Conservation (phyloP, 2,888 invertebrate genomes). For the Matsumyia berberina region DNA sequence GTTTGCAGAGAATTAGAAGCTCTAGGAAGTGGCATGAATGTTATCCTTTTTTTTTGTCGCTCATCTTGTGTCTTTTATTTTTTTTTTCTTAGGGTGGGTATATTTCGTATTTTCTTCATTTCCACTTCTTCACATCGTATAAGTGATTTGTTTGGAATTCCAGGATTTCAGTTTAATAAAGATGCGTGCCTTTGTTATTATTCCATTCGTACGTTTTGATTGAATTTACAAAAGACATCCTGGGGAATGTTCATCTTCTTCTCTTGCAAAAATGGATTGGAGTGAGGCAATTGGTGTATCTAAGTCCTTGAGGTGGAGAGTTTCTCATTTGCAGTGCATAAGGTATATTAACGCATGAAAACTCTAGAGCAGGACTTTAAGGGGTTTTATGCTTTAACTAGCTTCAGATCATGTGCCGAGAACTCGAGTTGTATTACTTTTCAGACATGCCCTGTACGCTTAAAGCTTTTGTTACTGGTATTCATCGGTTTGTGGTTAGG, state of each 20-base stretch:
- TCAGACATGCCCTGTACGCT: no score
- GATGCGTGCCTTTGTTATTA: slow-evolving; percentile 61
- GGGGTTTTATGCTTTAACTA: no score
- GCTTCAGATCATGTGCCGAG: no score
- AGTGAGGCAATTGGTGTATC: background rate
- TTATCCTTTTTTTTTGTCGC: slow-evolving; percentile 7
- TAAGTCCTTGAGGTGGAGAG: no score
- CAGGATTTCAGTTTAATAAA: slow-evolving; percentile 64
- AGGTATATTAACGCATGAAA: no score
- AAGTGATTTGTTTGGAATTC: slow-evolving; percentile 69
- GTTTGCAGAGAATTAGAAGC: slow-evolving; percentile 33
- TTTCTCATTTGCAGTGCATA: no score
- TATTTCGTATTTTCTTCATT: slow-evolving; percentile 44
- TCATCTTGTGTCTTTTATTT: no score
- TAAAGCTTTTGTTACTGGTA: no score
- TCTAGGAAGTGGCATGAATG: slow-evolving; percentile 11
- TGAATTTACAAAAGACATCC: slow-evolving; percentile 51
- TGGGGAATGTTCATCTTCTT: slow-evolving; percentile 18
- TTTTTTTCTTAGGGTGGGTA: background rate
- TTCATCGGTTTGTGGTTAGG: no score
- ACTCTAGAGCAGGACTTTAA: no score
- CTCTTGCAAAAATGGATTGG: background rate
- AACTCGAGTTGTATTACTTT: no score
- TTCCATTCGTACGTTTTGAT: slow-evolving; percentile 61
- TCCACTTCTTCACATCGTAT: slow-evolving; percentile 52